Evolutionary conservation across 2,888 invertebrate genomes (phyloP).

Genomic region (Cephus pygmeus): DNA sequence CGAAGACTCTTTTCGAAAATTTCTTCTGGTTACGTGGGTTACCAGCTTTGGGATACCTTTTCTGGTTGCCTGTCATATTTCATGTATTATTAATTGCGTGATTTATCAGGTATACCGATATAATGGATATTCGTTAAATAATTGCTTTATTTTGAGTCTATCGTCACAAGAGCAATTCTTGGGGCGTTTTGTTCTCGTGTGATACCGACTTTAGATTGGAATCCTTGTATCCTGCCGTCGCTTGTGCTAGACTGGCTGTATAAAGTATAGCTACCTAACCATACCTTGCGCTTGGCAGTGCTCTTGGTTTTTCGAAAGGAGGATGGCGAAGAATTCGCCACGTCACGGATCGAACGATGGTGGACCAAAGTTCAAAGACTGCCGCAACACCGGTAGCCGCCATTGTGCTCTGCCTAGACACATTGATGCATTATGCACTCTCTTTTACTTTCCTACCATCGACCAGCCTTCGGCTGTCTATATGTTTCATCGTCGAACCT

Average conservation of each 20-base stretch:
- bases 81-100: background rate
- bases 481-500: background rate
- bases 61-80: conserved; percentile 20
- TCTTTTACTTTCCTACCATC: conserved; percentile 20
- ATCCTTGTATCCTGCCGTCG: background rate
- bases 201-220: background rate
- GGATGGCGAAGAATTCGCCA: conserved; percentile 29
- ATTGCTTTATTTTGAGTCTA: background rate
- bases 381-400: conserved; percentile 51
- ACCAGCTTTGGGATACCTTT: conserved; percentile 22
- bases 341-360: conserved; percentile 33
- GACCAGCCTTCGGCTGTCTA: background rate
- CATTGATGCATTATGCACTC: conserved; percentile 20
- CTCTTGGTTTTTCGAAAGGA: conserved; percentile 20
- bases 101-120: background rate
- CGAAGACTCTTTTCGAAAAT: conserved; percentile 17
- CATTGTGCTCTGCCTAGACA: conserved; percentile 32
- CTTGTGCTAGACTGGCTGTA: background rate
- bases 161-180: background rate
- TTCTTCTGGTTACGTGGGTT: conserved; percentile 29
- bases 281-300: background rate
- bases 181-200: background rate
- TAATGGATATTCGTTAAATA: background rate
- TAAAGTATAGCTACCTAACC: background rate
- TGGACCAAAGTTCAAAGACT: conserved; percentile 40